Base-by-base conservation (phyloP, 2,888 invertebrate species). In the Cephus sareptanus region DNA sequence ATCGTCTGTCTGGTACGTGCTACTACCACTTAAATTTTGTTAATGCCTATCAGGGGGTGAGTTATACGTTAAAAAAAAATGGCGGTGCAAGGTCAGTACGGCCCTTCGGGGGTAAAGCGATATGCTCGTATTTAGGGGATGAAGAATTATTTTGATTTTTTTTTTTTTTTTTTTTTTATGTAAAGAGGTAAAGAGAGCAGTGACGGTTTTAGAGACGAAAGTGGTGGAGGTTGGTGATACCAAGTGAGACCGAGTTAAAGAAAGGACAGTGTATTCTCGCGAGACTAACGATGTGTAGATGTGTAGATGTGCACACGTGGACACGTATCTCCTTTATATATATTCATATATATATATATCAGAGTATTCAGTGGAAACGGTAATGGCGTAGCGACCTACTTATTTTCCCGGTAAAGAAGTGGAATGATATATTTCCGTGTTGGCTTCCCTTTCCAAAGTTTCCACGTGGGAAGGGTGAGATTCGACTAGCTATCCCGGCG, bases 331-430 rank as follows among this genome's bases (percentile, higher is more conserved):
- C 40, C 6, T 6, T 56, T 56, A 56, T 56, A 40, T 15, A 37
- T n/a, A 70, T 69, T 2, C 4, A 15, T 12, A 13, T 70, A 33
- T 30, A 70, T 33, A 11, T 70, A 71, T 37, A 69, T 73, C 11
- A 6, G 78, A 76, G 80, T 76, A 83, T 82, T 80, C 83, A 81
- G 82, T 81, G 78, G 82, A 79, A 80, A 83, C 82, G 85, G 86
- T 85, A 87, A 87, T 84, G 82, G 81, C 71, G 76, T 79, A 77
- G 73, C 78, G 85, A 86, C 84, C 85, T 82, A 86, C 83, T 85
- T 84, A 82, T 79, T 75, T 82, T 75, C 79, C 80, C 75, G 75
- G 15, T 75, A 79, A 82, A 83, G 80, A 82, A 80, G 76, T 76
- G 75, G 80, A 80, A 81, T 80, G 82, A 83, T 85, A 81, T 84